phyloP scores from a whole-genome alignment of 2,888 invertebrate species.

The Apantesis nais region DNA sequence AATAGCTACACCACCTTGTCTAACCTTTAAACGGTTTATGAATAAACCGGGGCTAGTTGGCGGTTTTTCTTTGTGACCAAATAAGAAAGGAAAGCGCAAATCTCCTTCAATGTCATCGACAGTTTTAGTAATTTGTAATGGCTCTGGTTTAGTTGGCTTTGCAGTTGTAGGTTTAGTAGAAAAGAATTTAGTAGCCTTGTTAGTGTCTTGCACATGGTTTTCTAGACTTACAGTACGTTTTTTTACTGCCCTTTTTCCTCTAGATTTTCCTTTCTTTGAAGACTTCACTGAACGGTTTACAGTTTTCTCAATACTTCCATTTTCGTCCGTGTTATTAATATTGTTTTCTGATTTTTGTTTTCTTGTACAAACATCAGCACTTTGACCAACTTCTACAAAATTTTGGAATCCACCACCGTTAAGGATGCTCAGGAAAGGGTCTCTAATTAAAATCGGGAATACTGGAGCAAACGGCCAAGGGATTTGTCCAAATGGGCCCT shows the following conservation, averaged over 20 bases:
- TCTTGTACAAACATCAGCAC: constrained; percentile 80
- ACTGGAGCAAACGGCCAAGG: constrained; percentile 82
- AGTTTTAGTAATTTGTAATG: constrained; percentile 58
- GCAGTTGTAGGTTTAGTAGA: constrained; percentile 52
- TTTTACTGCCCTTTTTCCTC: constrained; percentile 66
- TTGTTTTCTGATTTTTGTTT: constrained; percentile 62
- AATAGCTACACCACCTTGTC: constrained; percentile 91
- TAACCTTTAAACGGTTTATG: constrained; percentile 89
- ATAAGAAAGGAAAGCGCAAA: constrained; percentile 64
- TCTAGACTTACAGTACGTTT: constrained; percentile 64
- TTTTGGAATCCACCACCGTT: constrained; percentile 82
- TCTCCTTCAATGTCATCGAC: constrained; percentile 55
- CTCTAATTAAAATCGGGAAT: constrained; percentile 86
- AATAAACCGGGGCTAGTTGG: constrained; percentile 87
- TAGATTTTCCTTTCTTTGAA: constrained; percentile 40
- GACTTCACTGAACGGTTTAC: constrained; percentile 27
- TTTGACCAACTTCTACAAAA: constrained; percentile 86
- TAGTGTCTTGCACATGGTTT: constrained; percentile 53
- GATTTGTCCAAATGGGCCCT: constrained; percentile 56
- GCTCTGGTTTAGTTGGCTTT: constrained; percentile 59
- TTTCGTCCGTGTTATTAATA: constrained; percentile 21
- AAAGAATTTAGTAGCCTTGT: constrained; percentile 62
- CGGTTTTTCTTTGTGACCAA: constrained; percentile 67
- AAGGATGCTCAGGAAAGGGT: constrained; percentile 82
- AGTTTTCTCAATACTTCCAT: constrained; percentile 24